Percentiles rank a stretch among this genome's conserved stretches.
These are phyloP conservation scores for Lasioglossum baleicum DNA, from an alignment of 1,140 invertebrate genomes.

Conservation along the genomic window DNA sequence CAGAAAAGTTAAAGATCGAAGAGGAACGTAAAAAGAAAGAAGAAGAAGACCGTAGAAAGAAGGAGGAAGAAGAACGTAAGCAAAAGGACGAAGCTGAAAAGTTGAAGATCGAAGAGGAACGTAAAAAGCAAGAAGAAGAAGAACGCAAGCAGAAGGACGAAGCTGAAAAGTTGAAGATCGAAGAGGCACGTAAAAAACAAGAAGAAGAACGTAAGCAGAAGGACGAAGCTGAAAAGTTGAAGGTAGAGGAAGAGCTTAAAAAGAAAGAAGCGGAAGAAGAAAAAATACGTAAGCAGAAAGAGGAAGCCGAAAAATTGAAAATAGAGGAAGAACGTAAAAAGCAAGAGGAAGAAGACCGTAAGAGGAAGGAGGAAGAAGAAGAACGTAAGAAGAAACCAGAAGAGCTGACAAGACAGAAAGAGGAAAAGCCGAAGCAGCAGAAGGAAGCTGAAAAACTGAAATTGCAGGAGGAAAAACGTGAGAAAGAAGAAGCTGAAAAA, in stretches of 20 bases:
- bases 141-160: conserved; percentile 31
- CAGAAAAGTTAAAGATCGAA: conserved; percentile 27
- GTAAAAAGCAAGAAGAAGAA: too few species aligned
- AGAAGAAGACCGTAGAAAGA: conserved; percentile 36
- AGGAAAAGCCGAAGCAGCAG: conserved; percentile 28
- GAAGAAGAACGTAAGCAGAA: conserved; percentile 43
- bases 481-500: not conserved
- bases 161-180: conserved; percentile 32
- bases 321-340: conserved; percentile 10
- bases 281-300: not conserved
- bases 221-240: conserved; percentile 32
- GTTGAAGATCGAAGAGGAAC: not conserved
- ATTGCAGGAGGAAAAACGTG: not conserved
- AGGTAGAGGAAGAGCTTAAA: conserved; percentile 32
- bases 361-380: conserved; percentile 55
- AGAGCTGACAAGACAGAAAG: conserved; percentile 30
- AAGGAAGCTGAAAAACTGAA: conserved; percentile 35
- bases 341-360: conserved; percentile 28
- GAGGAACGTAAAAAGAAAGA: conserved; percentile 15
- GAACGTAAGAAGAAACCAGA: conserved; percentile 28
- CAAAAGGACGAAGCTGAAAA: conserved; percentile 38
- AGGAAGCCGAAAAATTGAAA: conserved; percentile 26
- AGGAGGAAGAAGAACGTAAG: conserved; percentile 50
- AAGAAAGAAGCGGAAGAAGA: conserved; percentile 36
- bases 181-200: conserved; percentile 15